Evolutionary conservation across 2,797 vertebrate species (phyloP), one percentile per base, ranked within the genome.

Genomic region (Acanthopagrus latus): DNA sequence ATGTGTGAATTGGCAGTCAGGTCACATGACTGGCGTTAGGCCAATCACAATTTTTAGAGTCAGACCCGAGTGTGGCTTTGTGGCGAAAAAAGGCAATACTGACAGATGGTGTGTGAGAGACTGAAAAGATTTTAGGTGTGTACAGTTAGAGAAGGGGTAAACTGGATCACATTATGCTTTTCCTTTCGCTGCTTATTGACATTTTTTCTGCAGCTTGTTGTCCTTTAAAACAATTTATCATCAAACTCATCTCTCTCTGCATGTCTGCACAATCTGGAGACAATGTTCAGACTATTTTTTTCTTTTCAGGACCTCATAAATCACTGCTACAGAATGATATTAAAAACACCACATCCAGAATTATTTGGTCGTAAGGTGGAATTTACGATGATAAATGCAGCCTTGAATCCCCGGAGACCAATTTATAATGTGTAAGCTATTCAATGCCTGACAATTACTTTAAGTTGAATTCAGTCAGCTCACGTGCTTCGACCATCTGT

Each of bases 401-500:
- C 86, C 74, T 82, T 29, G 14, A 62, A 38, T 94, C 93, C 90
- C 81, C 69, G 81, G 92, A 94, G 94, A 91, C 76, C 90, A 93
- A 95, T 96, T 94, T 94, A 87, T 65, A 88, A 92, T 79, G 82
- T 65, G 71, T 83, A 20, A 25, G 73, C 74, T 60, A 81, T 87
- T 86, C 69, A 83, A 76, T 73, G 83, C 44, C 84, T 80, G 82
- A 93, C 88, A 93, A 88, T 89, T 86, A 63, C 55, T 91, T 85
- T 85, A 89, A 92, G 88, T 95, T 93, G 93, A 93, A 76, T 89
- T 74, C 69, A 88, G 51, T 62, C 73, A 86, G 89, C 88, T 68
- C 76, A 74, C 56, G 18, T 56, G 79, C 84, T 80, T 44, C 78
- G 2, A 55, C 80, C 85, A 84, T 87, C 84, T 88, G 87, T 81